Conservation (phyloP, 1,140 invertebrate genomes). For the Cepaea nemoralis region DNA sequence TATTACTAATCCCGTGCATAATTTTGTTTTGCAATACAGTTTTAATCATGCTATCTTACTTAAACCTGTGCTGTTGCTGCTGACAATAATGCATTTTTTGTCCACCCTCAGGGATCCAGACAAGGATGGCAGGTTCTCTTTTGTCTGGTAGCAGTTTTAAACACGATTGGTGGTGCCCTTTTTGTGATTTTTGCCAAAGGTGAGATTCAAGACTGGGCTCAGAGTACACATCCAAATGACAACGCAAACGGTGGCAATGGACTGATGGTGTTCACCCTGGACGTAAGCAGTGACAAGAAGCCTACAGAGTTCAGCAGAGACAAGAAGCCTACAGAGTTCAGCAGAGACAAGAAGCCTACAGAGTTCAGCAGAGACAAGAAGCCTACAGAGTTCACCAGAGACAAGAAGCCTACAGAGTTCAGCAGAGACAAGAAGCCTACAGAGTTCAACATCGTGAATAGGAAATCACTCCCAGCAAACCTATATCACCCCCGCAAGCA, state of each 20-base stretch:
- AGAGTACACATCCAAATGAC: background rate
- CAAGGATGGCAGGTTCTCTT: conserved; percentile 18
- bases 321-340: too few species aligned
- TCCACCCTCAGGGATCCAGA: background rate
- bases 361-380: background rate
- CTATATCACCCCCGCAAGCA: conserved; percentile 1
- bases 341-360: background rate
- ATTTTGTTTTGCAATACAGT: too few species aligned
- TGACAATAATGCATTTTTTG: too few species aligned
- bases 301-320: background rate
- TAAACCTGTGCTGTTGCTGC: too few species aligned
- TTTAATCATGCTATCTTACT: too few species aligned
- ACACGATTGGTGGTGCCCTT: conserved; percentile 12
- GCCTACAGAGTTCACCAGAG: background rate
- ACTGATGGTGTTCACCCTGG: background rate
- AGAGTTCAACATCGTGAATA: background rate
- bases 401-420: background rate
- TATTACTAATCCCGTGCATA: too few species aligned
- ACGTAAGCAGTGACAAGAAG: too few species aligned
- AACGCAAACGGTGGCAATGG: background rate
- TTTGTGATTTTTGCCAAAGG: conserved; percentile 20
- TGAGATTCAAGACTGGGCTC: conserved; percentile 22
- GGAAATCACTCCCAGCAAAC: background rate
- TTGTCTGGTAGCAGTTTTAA: conserved; percentile 16
- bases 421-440: background rate